Percentiles rank a stretch among this genome's conserved stretches.
phyloP scores from a whole-genome alignment of 2,113 vertebrate genomes.

The Chunga burmeisteri region DNA sequence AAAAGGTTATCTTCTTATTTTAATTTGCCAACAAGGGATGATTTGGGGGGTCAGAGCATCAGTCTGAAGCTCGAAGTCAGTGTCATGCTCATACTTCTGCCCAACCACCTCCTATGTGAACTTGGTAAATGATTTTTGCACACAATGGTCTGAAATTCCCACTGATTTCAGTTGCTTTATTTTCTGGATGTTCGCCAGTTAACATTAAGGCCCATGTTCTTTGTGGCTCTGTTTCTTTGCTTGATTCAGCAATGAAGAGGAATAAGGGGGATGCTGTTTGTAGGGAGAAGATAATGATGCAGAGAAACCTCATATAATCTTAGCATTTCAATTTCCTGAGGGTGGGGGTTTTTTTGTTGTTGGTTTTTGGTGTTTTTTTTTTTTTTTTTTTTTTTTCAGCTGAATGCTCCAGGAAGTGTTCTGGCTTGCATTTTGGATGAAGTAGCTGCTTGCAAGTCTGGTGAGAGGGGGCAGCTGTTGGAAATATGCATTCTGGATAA shows the following conservation, averaged over 20 bases:
- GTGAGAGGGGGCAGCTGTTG: background rate
- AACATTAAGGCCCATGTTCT: background rate
- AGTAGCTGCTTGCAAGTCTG: background rate
- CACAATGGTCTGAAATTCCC: background rate
- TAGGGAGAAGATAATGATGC: background rate
- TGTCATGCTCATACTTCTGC: background rate
- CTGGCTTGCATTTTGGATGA: background rate
- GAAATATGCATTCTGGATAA: background rate
- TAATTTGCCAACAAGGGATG: background rate
- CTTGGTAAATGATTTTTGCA: background rate
- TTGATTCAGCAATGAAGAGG: background rate
- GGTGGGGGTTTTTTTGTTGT: background rate
- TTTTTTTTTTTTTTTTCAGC: background rate
- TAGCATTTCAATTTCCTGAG: slow-evolving; percentile 1
- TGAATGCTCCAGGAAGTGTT: background rate
- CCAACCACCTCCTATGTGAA: background rate
- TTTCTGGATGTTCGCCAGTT: background rate
- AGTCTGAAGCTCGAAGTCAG: background rate
- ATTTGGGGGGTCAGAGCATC: background rate
- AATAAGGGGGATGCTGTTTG: background rate
- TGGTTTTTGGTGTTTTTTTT: background rate
- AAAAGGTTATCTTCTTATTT: background rate
- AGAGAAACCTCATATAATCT: background rate
- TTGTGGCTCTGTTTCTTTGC: background rate
- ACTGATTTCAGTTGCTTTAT: background rate